Conservation (phyloP, 1,140 invertebrate genomes). For the Drosophila tani region DNA sequence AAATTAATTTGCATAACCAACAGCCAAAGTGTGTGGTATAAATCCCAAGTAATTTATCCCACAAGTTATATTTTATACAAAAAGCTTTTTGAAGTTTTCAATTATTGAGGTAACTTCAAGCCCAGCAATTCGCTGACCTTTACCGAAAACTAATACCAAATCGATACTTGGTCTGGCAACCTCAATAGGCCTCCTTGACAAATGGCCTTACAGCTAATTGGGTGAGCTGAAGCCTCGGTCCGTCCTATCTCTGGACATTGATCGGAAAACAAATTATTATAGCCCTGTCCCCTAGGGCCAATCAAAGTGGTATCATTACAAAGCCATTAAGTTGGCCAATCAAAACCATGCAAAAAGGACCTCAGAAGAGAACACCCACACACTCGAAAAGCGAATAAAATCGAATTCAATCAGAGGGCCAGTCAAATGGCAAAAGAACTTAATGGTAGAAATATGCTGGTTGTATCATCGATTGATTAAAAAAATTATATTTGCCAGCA, state of each 20-base stretch:
- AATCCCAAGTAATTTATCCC: conserved; percentile 4
- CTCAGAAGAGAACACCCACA: conserved; percentile 5
- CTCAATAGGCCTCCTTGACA: conserved; percentile 69
- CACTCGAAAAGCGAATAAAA: conserved; percentile 24
- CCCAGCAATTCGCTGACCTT: not conserved
- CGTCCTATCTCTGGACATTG: conserved; percentile 51
- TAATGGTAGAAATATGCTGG: conserved; percentile 26
- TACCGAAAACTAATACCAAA: conserved; percentile 51
- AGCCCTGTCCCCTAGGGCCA: conserved; percentile 39
- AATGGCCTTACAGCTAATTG: conserved; percentile 62
- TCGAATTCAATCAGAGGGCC: conserved; percentile 62
- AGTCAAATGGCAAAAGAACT: conserved; percentile 17
- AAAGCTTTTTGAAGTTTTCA: conserved; percentile 1
- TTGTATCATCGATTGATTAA: conserved; percentile 20
- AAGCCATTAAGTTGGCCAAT: conserved; percentile 74
- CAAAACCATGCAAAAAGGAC: conserved; percentile 64
- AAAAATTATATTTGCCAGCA: conserved; percentile 26
- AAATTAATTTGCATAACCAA: conserved; percentile 14
- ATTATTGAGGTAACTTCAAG: conserved; percentile 3
- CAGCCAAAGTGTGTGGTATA: not conserved
- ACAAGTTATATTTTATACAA: not conserved
- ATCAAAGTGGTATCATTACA: conserved; percentile 69
- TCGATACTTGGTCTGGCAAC: conserved; percentile 55
- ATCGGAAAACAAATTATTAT: conserved; percentile 50
- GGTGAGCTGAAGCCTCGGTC: conserved; percentile 40